Evolutionary conservation across 30 jellyfish, hydroid and myxozoan genomes (phyloP).

Genomic region (Rhopilema esculentum): DNA sequence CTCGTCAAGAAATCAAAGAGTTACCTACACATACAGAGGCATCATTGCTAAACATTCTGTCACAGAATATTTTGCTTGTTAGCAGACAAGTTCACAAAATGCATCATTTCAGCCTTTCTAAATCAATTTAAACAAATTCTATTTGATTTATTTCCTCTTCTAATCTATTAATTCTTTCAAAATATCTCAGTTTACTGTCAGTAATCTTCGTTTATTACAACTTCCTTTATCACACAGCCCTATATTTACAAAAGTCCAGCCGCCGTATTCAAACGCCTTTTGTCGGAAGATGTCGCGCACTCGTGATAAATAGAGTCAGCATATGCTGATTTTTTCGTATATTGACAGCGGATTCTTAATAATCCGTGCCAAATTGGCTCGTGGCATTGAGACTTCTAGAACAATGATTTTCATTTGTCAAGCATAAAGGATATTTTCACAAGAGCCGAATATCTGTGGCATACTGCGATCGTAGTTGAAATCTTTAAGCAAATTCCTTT

Average conservation of each 20-base stretch:
- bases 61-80: background rate
- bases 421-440: background rate
- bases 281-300: background rate
- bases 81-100: background rate
- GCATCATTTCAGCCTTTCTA: background rate
- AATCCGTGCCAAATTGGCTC: constrained; percentile 20
- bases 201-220: background rate
- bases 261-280: background rate
- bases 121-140: background rate
- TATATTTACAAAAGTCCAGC: background rate
- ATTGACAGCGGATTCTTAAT: no score
- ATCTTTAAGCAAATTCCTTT: no score
- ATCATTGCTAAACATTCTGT: no score
- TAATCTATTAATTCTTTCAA: background rate
- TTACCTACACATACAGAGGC: no score
- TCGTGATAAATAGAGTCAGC: background rate
- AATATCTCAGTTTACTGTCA: constrained; percentile 8
- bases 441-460: no score
- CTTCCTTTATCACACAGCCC: background rate
- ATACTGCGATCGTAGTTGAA: no score
- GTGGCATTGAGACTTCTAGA: background rate
- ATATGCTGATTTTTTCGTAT: background rate
- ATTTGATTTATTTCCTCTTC: background rate
- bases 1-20: no score
- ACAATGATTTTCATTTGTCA: background rate